Evolutionary conservation across 2,797 vertebrate species (phyloP).

Genomic region (Sylvilagus floridanus): DNA sequence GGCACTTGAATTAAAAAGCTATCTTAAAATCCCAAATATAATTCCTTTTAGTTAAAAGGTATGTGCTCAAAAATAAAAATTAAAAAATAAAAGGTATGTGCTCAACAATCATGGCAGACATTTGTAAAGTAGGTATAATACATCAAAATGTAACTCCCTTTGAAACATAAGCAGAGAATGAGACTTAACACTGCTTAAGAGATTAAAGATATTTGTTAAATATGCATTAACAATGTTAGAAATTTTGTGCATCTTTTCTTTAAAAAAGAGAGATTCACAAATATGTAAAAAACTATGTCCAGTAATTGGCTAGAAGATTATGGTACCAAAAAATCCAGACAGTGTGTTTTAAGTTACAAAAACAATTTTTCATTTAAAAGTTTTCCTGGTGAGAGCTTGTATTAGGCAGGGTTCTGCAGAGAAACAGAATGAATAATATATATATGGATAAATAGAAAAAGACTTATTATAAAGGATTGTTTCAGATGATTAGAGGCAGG

Average conservation of each 20-base stretch:
- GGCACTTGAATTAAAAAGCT: conserved; percentile 40
- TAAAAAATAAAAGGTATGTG: too few relatives aligned
- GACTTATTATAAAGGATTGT: not conserved
- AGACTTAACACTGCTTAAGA: conserved; percentile 4
- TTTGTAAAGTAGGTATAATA: not conserved
- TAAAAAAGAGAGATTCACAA: conserved; percentile 8
- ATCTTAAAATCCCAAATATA: conserved; percentile 45
- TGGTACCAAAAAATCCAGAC: conserved; percentile 18
- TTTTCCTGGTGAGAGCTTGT: not conserved
- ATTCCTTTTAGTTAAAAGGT: conserved; percentile 20
- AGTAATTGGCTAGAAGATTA: conserved; percentile 40
- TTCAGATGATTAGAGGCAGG: not conserved
- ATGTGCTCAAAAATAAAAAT: too few relatives aligned
- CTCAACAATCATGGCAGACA: not conserved
- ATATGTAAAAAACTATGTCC: conserved; percentile 7
- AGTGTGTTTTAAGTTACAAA: not conserved
- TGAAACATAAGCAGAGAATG: conserved; percentile 36
- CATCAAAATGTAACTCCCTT: not conserved
- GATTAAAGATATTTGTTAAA: conserved; percentile 52
- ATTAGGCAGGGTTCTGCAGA: not conserved
- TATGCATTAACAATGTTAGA: conserved; percentile 28
- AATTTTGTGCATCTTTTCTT: conserved; percentile 4
- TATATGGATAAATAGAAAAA: not conserved
- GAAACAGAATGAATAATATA: not conserved
- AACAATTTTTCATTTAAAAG: not conserved